A percentile compares a stretch with the other conserved stretches of the same genome.
Evolutionary conservation across 2,797 vertebrate genomes (phyloP).

Genomic region (Sus cebifrons): DNA sequence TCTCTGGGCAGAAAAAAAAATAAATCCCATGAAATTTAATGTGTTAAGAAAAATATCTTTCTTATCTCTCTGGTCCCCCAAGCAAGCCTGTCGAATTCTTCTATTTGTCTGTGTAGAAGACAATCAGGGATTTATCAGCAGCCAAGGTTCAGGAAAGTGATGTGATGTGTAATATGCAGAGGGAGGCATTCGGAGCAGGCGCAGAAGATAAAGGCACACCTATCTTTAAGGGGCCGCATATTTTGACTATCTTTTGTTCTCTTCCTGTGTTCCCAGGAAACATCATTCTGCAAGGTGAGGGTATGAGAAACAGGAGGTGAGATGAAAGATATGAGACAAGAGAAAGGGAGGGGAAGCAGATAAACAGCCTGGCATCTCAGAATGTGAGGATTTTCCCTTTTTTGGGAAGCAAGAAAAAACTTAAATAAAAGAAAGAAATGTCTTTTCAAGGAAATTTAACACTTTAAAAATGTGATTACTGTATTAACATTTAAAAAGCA

Average conservation of each 20-base stretch:
- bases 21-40: background rate
- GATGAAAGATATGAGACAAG: constrained; percentile 1
- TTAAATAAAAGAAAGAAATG: background rate
- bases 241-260: background rate
- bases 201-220: background rate
- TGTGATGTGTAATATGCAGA: background rate
- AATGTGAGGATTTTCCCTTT: background rate
- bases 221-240: background rate
- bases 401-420: background rate
- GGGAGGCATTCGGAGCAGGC: background rate
- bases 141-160: background rate
- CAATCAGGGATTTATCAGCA: background rate
- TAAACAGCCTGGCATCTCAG: background rate
- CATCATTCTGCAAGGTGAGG: constrained; percentile 26
- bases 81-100: background rate
- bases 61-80: background rate
- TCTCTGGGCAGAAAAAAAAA: constrained; percentile 10
- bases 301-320: background rate
- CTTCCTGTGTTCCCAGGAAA: constrained; percentile 21
- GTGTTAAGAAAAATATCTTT: constrained; percentile 46
- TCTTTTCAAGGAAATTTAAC: constrained; percentile 48
- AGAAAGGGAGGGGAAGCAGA: background rate
- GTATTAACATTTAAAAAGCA: background rate
- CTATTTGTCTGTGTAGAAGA: background rate
- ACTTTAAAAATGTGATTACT: constrained; percentile 53